phyloP scores from a whole-genome alignment of 2,888 invertebrate species.

The Phorcus lineatus region DNA sequence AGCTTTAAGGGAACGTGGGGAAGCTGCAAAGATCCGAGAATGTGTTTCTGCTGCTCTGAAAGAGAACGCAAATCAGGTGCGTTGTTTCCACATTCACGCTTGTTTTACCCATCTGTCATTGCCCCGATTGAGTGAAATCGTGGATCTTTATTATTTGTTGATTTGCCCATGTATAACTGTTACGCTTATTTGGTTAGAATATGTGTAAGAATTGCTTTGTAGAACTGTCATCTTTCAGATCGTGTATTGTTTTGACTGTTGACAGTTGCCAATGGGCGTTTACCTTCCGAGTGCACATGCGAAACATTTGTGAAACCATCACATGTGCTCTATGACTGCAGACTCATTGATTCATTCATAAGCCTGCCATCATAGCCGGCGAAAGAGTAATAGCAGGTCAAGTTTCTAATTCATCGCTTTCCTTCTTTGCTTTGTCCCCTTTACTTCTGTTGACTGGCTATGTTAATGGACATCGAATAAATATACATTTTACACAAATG shows the following conservation, averaged over 20 bases:
- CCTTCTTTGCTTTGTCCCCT: too few species aligned
- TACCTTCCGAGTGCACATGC: background rate
- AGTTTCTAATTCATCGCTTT: too few species aligned
- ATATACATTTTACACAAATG: too few species aligned
- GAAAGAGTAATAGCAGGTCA: too few species aligned
- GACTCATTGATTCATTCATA: too few species aligned
- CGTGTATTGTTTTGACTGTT: background rate
- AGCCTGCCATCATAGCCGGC: too few species aligned
- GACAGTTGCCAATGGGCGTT: background rate
- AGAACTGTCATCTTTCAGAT: background rate
- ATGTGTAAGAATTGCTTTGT: background rate
- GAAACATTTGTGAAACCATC: background rate
- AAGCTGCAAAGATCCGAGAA: constrained; percentile 63
- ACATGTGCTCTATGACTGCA: too few species aligned
- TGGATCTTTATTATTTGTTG: background rate
- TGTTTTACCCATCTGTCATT: background rate
- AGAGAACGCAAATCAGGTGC: constrained; percentile 63
- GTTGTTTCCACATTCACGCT: background rate
- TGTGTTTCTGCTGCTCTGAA: constrained; percentile 60
- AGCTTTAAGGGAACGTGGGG: constrained; percentile 57
- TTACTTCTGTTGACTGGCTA: too few species aligned
- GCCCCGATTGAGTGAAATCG: background rate
- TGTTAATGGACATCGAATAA: too few species aligned
- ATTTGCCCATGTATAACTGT: background rate
- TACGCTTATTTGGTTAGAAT: background rate